A percentile compares a stretch with the other conserved stretches of the same genome.
phyloP scores from a whole-genome alignment of 1,140 invertebrate genomes.

The Frieseomelitta varia region DNA sequence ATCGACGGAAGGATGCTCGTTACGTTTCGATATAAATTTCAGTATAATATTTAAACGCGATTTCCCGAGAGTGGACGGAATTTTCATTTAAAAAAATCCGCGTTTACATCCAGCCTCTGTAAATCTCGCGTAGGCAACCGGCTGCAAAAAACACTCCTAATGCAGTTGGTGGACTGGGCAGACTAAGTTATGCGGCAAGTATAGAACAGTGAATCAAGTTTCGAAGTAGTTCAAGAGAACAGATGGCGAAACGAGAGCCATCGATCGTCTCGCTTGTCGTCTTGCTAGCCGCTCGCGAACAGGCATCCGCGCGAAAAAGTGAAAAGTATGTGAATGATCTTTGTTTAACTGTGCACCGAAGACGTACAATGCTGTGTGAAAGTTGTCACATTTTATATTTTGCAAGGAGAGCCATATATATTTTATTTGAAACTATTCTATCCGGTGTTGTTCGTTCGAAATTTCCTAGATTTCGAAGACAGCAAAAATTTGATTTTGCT shows the following conservation, averaged over 20 bases:
- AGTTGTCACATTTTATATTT: neutral
- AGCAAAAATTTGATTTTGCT: neutral
- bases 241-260: constrained; percentile 61
- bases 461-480: neutral
- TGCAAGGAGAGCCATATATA: neutral
- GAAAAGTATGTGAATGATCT: constrained; percentile 10
- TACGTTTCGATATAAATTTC: neutral
- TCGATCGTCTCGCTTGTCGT: constrained; percentile 61
- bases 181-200: constrained; percentile 58
- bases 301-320: neutral
- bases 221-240: constrained; percentile 55
- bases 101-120: neutral
- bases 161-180: constrained; percentile 44
- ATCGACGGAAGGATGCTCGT: neutral
- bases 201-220: constrained; percentile 59
- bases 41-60: neutral
- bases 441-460: neutral
- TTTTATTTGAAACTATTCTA: neutral
- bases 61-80: too few relatives aligned
- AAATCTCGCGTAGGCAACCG: constrained; percentile 40
- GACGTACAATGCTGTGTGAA: neutral
- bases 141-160: constrained; percentile 47
- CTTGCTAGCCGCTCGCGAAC: constrained; percentile 23
- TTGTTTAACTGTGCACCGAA: neutral
- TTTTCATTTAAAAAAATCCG: neutral